Base-by-base conservation (phyloP, 2,797 vertebrate genomes). In the Halcyon leucocephala region DNA sequence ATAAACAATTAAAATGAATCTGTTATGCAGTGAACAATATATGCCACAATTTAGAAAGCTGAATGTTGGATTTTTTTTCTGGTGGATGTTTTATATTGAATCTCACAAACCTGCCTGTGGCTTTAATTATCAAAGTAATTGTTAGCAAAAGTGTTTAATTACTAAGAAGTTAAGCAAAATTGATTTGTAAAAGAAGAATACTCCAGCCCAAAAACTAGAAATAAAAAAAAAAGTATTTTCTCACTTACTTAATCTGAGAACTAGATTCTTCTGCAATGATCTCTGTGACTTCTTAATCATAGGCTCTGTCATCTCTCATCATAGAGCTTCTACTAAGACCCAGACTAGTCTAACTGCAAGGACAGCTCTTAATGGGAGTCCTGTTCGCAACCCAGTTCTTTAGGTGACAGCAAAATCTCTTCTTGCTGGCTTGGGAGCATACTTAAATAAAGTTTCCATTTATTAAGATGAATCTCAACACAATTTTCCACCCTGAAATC, bases 41-140 rank as follows among this genome's bases (percentile, higher is more conserved):
- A 64, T 60, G 7, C 1, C 0, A 2, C 13, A 37, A 15, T 91
- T 89, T 55, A 61, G 20, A 82, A 95, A 57, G 31, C n/a, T 77
- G 19, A 79, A 48, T 1, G 1, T 2, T 41, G 48, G 31, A 2
- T 5, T 42, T 65, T 58, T 91, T 90, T 94, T 42, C 6, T 33
- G 16, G 19, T 71, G 19, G 5, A 7, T 42, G 4, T 54, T 22
- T 69, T 80, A 48, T 22, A 29, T 1, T 46, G 31, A 57, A 83
- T 91, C 37, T 91, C 77, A 80, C 12, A 21, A 90, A 58, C 6
- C 20, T 81, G 55, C 28, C 54, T 37, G 61, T 65, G 35, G 2
- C 66, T 96, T 93, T 95, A 92, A 73, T 85, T 89, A 86, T 79
- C 69, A 74, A 92, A 18, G 4, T 89, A 54, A 82, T 94, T 96